Base-by-base conservation (phyloP, 2,797 vertebrate genomes). In the Thalassophryne amazonica region DNA sequence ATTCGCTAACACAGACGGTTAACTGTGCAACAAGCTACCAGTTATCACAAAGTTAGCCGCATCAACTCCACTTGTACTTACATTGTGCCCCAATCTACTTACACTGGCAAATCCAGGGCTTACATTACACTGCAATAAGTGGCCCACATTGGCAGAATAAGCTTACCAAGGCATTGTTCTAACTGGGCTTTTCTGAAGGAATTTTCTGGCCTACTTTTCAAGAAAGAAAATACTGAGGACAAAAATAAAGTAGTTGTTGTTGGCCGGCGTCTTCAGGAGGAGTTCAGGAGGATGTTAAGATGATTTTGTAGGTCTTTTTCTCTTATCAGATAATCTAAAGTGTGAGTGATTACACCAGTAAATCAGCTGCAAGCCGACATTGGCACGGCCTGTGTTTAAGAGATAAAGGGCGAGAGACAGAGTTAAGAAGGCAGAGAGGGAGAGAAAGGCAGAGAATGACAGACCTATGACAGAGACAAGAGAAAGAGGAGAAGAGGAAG, bases 271-370 rank as follows among this genome's bases (percentile, higher is more conserved):
- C 56, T 62, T 38, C 29, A 58, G 25, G 53, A 83, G 69, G 59
- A 24, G 53, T 72, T 74, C 48, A 42, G 60, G 49, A 59, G 65
- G 81, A 73, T 69, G 73, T 69, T 83, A 81, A 86, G 84, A 89
- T 85, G 83, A 86, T 90, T n/a, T 87, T 86, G 74, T 51, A 37
- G 74, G 69, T 70, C 60, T 66, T n/a, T 81, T 78, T 80, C 77
- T 84, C 63, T 69, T 88, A 91, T 91, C 89, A 80, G 77, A 80
- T 85, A 69, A 90, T 91, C 87, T 87, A 75, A 88, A 87, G 89
- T 69, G 80, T 73, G 73, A 85, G 88, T 61, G 88, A 88, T 89
- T 90, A 87, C 82, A 86, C 76, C 56, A 57, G 86, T 88, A 88
- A n/a, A 89, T 85, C 75, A 80, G 70, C 73, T 64, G 70, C 81